Percentiles rank a stretch among this genome's conserved stretches.
Conservation (phyloP, 2,888 invertebrate species). For the Thereva nobilitata region DNA sequence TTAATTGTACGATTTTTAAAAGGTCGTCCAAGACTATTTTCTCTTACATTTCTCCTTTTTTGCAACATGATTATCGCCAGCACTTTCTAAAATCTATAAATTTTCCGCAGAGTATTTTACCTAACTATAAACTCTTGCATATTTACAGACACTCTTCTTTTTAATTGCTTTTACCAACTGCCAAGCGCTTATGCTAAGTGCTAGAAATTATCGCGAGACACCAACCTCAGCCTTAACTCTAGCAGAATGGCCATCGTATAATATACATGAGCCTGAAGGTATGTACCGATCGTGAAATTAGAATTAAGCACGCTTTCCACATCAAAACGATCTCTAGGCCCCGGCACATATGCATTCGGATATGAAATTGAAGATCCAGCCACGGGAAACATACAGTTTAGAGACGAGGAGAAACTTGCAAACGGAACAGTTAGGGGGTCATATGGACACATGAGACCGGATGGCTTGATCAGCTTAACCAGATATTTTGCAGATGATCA, state of each 20-base stretch:
- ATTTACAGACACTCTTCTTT: slow-evolving; percentile 20
- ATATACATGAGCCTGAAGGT: slow-evolving; percentile 53
- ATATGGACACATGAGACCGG: slow-evolving; percentile 71
- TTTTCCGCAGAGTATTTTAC: neutral
- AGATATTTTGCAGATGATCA: slow-evolving; percentile 67
- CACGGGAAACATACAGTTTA: slow-evolving; percentile 70
- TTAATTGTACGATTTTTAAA: too few species aligned
- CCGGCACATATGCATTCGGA: slow-evolving; percentile 73
- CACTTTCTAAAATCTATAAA: too few species aligned
- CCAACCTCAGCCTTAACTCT: slow-evolving; percentile 45
- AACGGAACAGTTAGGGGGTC: slow-evolving; percentile 75
- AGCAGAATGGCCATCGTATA: slow-evolving; percentile 56
- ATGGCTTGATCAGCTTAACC: slow-evolving; percentile 65
- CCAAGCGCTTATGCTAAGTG: neutral
- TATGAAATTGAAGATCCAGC: slow-evolving; percentile 69
- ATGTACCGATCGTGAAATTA: slow-evolving; percentile 31
- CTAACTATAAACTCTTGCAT: neutral
- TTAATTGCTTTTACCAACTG: slow-evolving; percentile 9
- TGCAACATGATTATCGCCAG: too few species aligned
- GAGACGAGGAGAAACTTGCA: slow-evolving; percentile 69
- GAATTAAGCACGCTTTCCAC: neutral
- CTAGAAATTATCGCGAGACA: slow-evolving; percentile 5
- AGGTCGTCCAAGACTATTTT: too few species aligned
- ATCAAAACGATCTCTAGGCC: slow-evolving; percentile 54
- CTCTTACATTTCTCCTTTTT: too few species aligned